Base-by-base conservation (phyloP, 1,140 invertebrate genomes). In the Magallana gigas region DNA sequence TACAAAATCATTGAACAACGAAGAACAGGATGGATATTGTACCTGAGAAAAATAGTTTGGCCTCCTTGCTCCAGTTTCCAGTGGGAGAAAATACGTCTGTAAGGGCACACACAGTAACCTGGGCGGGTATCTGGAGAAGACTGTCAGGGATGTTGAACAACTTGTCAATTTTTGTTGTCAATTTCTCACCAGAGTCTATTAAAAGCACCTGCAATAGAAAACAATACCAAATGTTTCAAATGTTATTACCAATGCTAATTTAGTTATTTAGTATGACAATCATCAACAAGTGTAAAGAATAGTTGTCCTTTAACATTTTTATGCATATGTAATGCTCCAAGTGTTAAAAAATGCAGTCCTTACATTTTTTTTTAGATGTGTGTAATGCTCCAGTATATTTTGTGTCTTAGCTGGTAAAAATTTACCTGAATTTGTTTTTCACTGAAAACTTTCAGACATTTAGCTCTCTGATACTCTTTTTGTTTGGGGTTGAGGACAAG, bases 71-170 rank as follows among this genome's bases (percentile, higher is more conserved):
- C 68, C 68, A 76, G 68, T 11, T 76, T 29, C 68, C 68, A 0
- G 18, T 76, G 6, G 23, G 9, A 29, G 68, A 76, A 12, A 76
- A 36, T 76, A 92, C 62, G 60, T 90, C 91, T 68, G 88, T 89
- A 57, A 91, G 80, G 57, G 84, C 87, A 86, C 91, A 92, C 9
- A 81, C 58, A 1, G 89, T 84, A 14, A 87, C 88, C 58, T 90
- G 89, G 4, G 88, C 88, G 23, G 91, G 90, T 6, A 89, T 83
- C 16, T 88, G 71, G 23, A 84, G 3, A 0, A 90, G 84, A 48
- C 29, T 36, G n/a, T 18, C 11, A 8, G 90, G 89, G 57, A 91
- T 86, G 4, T 83, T 71, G 62, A 59, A 83, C 29, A 91, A n/a
- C 11, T 89, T 11, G 11, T 82, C 71, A 56, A 60, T 82, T 16